These are phyloP conservation scores for Autographa gamma DNA, from an alignment of 2,888 invertebrate species.

Conservation along the genomic window DNA sequence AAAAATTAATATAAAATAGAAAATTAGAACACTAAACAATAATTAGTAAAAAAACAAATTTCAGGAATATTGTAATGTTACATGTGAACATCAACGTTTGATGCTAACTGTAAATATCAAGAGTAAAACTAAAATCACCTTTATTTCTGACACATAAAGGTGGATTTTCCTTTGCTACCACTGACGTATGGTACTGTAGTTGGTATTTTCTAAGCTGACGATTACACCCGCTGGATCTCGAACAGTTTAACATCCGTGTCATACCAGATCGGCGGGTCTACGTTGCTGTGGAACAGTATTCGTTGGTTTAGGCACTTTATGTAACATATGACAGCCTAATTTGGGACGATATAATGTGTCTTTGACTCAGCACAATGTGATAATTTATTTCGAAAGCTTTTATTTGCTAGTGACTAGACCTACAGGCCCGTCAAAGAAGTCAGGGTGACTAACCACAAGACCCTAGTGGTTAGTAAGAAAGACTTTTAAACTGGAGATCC, in stretches of 20 bases:
- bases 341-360: background rate
- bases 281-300: slow-evolving; percentile 91
- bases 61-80: too few species aligned
- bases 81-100: too few species aligned
- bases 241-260: slow-evolving; percentile 99
- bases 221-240: slow-evolving; percentile 98
- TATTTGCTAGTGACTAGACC: too few species aligned
- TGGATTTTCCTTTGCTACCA: background rate
- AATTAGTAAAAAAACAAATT: too few species aligned
- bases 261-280: slow-evolving; percentile 99
- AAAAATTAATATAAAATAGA: too few species aligned
- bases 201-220: background rate
- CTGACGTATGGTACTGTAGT: background rate
- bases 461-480: too few species aligned
- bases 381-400: too few species aligned
- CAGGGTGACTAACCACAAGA: too few species aligned
- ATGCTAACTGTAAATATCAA: background rate
- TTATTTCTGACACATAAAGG: background rate
- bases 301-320: background rate
- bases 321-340: background rate
- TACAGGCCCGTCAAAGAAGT: too few species aligned
- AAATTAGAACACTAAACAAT: too few species aligned
- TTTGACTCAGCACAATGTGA: too few species aligned
- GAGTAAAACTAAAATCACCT: background rate
- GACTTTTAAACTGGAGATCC: too few species aligned